Evolutionary conservation across 2,888 invertebrate genomes (phyloP), one percentile per base, ranked within the genome.

Genomic region (Acrocyrtus sp.): DNA sequence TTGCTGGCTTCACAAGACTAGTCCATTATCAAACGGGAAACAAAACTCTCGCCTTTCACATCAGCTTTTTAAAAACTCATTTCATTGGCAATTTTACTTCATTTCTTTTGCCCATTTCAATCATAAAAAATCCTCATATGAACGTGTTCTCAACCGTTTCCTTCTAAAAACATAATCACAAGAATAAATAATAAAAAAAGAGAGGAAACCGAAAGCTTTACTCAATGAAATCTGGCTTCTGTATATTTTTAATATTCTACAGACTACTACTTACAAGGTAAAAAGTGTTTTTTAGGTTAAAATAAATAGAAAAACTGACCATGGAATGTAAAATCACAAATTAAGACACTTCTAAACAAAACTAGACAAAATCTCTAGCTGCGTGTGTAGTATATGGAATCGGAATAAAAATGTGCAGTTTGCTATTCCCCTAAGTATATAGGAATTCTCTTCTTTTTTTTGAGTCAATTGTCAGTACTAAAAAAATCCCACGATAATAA

Each of bases 1-100:
- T 73, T 76, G 73, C 76, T 76, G 76, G 76, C 76, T 76, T 72
- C 76, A 76, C 76, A 76, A 76, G 76, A 76, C 76, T 76, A 76
- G 76, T 76, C 76, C 76, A 76, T 76, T 76, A 76, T 76, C 74
- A 74, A 74, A 69, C 69, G 73, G 76, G 76, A 73, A 70, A 73
- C 62, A 65, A 48, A n/a, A n/a, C 60, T 60, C 68, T 61, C 50
- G 48, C 61, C 58, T 45, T 53, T 34, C 34, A 34, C 12, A 34
- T 34, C 34, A 34, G 34, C 12, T 34, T 34, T n/a, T n/a, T n/a
- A n/a, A n/a, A 34, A 34, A 34, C 12, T 8, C 34, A 34, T 8
- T 34, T 34, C 34, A 34, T 34, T 34, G 34, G 34, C 34, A 34
- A 34, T 51, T 27, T 50, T n/a, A n/a, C 45, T n/a, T 10, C n/a